phyloP scores from a whole-genome alignment of 2,113 vertebrate genomes.

The Paracanthobrama guichenoti region DNA sequence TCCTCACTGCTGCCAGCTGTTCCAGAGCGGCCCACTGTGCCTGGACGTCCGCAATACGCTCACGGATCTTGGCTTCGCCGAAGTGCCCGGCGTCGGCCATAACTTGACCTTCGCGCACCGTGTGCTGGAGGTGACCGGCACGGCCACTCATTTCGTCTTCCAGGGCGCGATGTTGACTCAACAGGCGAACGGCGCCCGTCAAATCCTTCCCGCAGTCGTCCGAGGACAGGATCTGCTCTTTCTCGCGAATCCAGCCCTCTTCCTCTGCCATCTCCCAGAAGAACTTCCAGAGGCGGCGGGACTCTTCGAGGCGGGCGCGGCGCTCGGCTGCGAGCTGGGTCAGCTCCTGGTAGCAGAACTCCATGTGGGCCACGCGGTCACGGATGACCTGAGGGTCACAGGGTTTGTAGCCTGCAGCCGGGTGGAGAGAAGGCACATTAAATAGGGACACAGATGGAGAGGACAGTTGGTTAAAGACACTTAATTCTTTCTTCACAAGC shows the following conservation, averaged over 20 bases:
- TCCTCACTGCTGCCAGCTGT: conserved; percentile 82
- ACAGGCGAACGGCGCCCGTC: conserved; percentile 87
- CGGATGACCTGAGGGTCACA: conserved; percentile 93
- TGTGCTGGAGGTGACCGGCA: conserved; percentile 85
- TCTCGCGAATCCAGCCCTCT: conserved; percentile 95
- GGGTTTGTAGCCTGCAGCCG: conserved; percentile 87
- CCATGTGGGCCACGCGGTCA: conserved; percentile 92
- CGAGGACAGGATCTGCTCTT: conserved; percentile 92
- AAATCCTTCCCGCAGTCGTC: conserved; percentile 89
- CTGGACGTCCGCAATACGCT: conserved; percentile 84
- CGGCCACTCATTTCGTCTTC: conserved; percentile 95
- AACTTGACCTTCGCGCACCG: conserved; percentile 86
- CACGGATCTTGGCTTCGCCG: conserved; percentile 85
- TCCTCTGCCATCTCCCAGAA: conserved; percentile 99
- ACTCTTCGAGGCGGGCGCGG: conserved; percentile 87
- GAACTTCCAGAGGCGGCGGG: conserved; percentile 94
- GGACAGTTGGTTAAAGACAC: no score
- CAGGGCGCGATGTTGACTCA: conserved; percentile 90
- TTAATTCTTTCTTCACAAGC: background rate
- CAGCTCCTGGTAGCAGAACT: conserved; percentile 95
- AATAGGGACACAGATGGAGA: background rate
- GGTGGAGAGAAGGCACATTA: no score
- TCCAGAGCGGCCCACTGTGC: conserved; percentile 92
- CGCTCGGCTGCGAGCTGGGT: conserved; percentile 90
- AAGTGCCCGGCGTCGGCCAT: conserved; percentile 91